Base-by-base conservation (phyloP, 2,113 vertebrate species). In the Okapia johnstoni region DNA sequence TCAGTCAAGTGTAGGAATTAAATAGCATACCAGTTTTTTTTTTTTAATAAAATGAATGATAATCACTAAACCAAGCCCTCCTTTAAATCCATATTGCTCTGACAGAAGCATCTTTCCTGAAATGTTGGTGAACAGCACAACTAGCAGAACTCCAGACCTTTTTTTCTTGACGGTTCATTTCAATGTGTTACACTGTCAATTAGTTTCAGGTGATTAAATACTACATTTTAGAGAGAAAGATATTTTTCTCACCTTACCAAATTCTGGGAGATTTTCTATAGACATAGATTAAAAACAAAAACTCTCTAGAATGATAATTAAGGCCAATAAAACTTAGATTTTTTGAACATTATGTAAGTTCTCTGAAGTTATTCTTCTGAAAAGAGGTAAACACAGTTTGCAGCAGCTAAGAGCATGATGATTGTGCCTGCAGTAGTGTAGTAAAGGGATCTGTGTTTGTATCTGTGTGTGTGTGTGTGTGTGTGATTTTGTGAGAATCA, bases 271-370 rank as follows among this genome's bases (percentile, higher is more conserved):
- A 94, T 91, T 95, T 93, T 91, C 55, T 85, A 14, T 57, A 95
- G 46, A 61, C 46, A 14, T 2, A 25, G 13, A 33, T 9, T 57
- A 87, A 96, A 46, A 97, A 21, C 28, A 91, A 11, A 96, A 88
- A 11, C 33, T 93, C 94, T 93, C 88, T 97, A 92, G 30, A 36
- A 36, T 88, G 88, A 48, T 88, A 88, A 52, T 73, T 90, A 83
- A 63, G 7, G 19, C 3, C 70, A 96, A 66, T 19, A 94, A 94
- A 80, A 92, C 5, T 96, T 73, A 81, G 4, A 17, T 86, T 66
- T 66, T 91, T 89, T 58, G 14, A 16, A 23, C 13, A 50, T 93
- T 50, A 36, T 87, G 6, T 48, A 90, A 50, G 19, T 83, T 97
- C 19, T 95, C 33, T 60, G 57, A 70, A 95, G 21, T 76, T 88